Conservation (phyloP, 2,888 invertebrate species). For the Mystacides longicornis region DNA sequence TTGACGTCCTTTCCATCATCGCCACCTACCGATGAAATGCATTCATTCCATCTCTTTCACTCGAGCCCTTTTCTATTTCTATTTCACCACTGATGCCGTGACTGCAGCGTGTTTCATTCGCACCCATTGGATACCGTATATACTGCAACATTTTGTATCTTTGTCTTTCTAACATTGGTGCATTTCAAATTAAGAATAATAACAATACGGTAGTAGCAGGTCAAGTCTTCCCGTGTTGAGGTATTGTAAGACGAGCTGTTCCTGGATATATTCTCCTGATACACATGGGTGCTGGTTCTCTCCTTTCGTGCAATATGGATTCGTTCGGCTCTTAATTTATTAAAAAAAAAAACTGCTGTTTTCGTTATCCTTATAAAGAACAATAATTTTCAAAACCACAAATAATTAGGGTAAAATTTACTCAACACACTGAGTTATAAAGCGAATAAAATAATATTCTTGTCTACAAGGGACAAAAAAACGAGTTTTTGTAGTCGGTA, state of each 20-base stretch:
- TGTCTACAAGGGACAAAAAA: no score
- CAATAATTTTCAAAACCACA: no score
- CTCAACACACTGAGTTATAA: no score
- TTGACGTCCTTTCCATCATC: slow-evolving; percentile 17
- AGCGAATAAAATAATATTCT: no score
- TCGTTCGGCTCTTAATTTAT: neutral
- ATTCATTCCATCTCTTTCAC: slow-evolving; percentile 20
- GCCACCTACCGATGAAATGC: slow-evolving; percentile 13
- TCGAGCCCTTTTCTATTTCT: neutral
- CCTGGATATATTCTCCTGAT: slow-evolving; percentile 16
- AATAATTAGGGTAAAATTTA: no score
- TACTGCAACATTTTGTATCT: slow-evolving; percentile 12
- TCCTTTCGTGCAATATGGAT: neutral
- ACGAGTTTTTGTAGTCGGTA: no score
- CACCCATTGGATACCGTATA: neutral
- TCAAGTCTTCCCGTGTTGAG: slow-evolving; percentile 4
- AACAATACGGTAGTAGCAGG: neutral
- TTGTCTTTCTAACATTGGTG: slow-evolving; percentile 6
- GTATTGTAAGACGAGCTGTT: slow-evolving; percentile 9
- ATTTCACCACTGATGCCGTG: neutral
- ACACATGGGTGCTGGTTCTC: slow-evolving; percentile 11
- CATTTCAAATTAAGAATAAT: slow-evolving; percentile 4
- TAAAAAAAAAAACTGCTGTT: neutral
- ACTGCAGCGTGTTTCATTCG: neutral
- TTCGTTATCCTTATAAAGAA: neutral